Evolutionary conservation across 2,888 invertebrate genomes (phyloP), one percentile per base, ranked within the genome.

Genomic region (Parnassius smintheus): DNA sequence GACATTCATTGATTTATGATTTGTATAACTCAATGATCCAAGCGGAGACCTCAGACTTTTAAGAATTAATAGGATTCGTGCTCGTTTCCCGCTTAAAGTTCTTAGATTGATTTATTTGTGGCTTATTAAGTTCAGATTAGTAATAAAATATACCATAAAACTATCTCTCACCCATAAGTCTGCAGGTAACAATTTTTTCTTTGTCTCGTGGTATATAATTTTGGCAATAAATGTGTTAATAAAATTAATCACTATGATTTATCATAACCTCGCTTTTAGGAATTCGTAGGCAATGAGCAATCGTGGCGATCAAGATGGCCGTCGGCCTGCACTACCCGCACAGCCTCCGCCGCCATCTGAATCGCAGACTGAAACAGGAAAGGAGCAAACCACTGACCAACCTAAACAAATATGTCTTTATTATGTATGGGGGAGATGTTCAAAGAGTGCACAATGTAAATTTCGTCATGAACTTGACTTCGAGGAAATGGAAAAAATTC

Each of bases 391-490:
- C 18, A 60, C 68, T 7, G 72, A 70, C 8, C 56, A 70, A 48
- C 62, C 62, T 61, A 70, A 58, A 69, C 71, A 76, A 57, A 76
- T 82, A 59, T 91, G 90, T 65, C 75, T 86, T 2, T 80, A 88
- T 62, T 89, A 75, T 65, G 75, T 88, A 2, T 87, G 89, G 88
- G 91, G 88, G 2, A 84, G 78, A 7, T 91, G 90, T 59, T 71
- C 70, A 1, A 87, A 86, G 71, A 77, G 79, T 11, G 50, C 75
- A 0, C 78, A 80, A 56, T 91, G 90, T 67, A 85, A 63, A 68
- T 86, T 77, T 66, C 73, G 80, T 0, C 88, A 89, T 61, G 82
- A 83, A 42, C 70, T 86, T 18, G 80, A 84, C n/a, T 71, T 80
- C 9, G 80, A 85, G 8, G 79, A 76, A 42, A 86, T 90, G 86